phyloP scores from a whole-genome alignment of 1,140 invertebrate species.

The Monomorium pharaonis region DNA sequence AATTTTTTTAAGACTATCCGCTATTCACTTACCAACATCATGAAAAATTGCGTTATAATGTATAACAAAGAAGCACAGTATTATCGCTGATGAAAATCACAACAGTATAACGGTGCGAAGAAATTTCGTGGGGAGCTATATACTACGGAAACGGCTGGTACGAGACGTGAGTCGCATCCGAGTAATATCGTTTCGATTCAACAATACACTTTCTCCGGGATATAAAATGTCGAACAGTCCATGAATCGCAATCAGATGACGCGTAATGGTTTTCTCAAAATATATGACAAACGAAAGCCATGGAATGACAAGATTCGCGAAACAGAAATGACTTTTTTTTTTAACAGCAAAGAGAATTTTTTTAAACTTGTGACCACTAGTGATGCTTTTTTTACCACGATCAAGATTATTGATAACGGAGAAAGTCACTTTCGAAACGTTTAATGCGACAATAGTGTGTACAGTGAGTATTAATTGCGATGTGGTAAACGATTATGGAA shows the following conservation, averaged over 20 bases:
- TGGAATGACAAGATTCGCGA: not conserved
- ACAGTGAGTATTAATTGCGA: slow-evolving; percentile 60
- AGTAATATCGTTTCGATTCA: slow-evolving; percentile 58
- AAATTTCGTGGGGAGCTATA: slow-evolving; percentile 73
- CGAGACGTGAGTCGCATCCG: slow-evolving; percentile 75
- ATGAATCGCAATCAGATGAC: slow-evolving; percentile 58
- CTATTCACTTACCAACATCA: slow-evolving; percentile 70
- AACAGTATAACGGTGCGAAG: slow-evolving; percentile 57
- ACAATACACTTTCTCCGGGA: slow-evolving; percentile 64
- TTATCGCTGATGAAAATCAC: slow-evolving; percentile 69
- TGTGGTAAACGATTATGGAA: slow-evolving; percentile 41
- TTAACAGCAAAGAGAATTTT: not conserved
- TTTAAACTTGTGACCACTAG: not conserved
- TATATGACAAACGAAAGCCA: not conserved
- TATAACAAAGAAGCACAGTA: slow-evolving; percentile 27
- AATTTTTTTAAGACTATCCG: not conserved
- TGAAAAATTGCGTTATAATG: not conserved
- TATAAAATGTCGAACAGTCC: slow-evolving; percentile 53
- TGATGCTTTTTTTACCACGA: not conserved
- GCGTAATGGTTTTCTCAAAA: slow-evolving; percentile 39
- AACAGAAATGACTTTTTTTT: not conserved
- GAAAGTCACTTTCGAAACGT: slow-evolving; percentile 66
- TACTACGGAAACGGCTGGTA: slow-evolving; percentile 74
- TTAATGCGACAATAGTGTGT: slow-evolving; percentile 11
- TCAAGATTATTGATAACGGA: slow-evolving; percentile 31